phyloP scores from a whole-genome alignment of 2,113 vertebrate genomes.

The Myocastor coypus region DNA sequence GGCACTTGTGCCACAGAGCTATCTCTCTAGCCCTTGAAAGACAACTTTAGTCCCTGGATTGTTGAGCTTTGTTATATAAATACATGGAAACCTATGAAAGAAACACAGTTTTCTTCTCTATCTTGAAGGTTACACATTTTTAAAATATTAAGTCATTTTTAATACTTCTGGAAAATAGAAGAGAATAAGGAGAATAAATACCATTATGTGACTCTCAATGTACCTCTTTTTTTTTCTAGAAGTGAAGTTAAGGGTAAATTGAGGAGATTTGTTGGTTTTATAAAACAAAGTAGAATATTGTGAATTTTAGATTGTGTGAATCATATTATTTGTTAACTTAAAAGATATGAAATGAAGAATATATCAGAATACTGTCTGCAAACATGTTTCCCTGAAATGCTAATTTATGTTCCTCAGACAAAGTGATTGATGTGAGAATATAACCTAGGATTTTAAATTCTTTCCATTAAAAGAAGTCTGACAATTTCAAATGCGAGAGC shows the following conservation, averaged over 20 bases:
- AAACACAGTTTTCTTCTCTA: not conserved
- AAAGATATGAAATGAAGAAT: not conserved
- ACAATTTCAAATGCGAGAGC: constrained; percentile 32
- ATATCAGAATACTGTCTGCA: not conserved
- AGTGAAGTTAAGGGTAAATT: not conserved
- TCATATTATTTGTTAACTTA: not conserved
- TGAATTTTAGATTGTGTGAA: not conserved
- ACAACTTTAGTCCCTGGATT: not conserved
- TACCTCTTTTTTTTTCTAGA: not conserved
- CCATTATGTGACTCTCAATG: not conserved
- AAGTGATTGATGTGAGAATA: not conserved
- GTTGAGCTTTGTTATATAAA: not conserved
- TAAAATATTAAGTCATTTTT: not conserved
- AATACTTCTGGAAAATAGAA: not conserved
- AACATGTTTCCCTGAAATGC: not conserved
- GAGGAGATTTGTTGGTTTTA: not conserved
- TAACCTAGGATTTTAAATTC: constrained; percentile 46
- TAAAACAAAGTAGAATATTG: constrained; percentile 1
- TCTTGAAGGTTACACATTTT: not conserved
- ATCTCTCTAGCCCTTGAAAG: too few species aligned
- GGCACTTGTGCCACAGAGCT: too few species aligned
- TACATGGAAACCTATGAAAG: not conserved
- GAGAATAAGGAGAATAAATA: not conserved
- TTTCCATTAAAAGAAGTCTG: not conserved
- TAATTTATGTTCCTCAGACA: constrained; percentile 13